Percentiles rank a stretch among this genome's conserved stretches.
These are phyloP conservation scores for Scortum barcoo DNA, from an alignment of 2,113 vertebrate species.

Conservation along the genomic window DNA sequence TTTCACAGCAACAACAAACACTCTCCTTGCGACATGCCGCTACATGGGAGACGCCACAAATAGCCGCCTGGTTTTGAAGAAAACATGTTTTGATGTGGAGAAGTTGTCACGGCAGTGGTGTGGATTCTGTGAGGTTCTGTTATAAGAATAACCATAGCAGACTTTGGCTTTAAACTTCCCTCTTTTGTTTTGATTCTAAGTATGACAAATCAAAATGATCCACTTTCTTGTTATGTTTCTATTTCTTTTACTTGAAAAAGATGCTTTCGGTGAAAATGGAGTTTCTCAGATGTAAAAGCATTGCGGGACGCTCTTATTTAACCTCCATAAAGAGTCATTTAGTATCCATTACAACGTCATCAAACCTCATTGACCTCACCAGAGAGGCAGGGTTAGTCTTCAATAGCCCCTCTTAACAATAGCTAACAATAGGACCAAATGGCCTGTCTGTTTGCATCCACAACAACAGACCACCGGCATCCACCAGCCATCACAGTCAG, in stretches of 20 bases:
- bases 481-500: constrained; percentile 83
- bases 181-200: constrained; percentile 27
- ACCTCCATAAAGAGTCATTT: constrained; percentile 73
- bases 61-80: constrained; percentile 59
- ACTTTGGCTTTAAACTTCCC: neutral
- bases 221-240: neutral
- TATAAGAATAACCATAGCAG: constrained; percentile 27
- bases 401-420: constrained; percentile 67
- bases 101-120: constrained; percentile 53
- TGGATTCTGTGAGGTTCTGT: constrained; percentile 21
- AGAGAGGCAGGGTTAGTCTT: constrained; percentile 56
- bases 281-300: constrained; percentile 42
- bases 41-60: constrained; percentile 72
- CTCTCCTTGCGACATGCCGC: constrained; percentile 65
- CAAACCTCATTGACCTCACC: constrained; percentile 73
- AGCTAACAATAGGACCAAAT: constrained; percentile 85
- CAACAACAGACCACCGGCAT: constrained; percentile 82
- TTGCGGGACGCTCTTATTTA: constrained; percentile 18
- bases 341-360: constrained; percentile 72
- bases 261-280: constrained; percentile 16
- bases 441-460: constrained; percentile 76
- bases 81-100: constrained; percentile 71
- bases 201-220: neutral
- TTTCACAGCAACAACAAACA: constrained; percentile 73
- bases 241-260: neutral